Evolutionary conservation across 2,113 vertebrate species (phyloP).

Genomic region (Paedocypris sp.): DNA sequence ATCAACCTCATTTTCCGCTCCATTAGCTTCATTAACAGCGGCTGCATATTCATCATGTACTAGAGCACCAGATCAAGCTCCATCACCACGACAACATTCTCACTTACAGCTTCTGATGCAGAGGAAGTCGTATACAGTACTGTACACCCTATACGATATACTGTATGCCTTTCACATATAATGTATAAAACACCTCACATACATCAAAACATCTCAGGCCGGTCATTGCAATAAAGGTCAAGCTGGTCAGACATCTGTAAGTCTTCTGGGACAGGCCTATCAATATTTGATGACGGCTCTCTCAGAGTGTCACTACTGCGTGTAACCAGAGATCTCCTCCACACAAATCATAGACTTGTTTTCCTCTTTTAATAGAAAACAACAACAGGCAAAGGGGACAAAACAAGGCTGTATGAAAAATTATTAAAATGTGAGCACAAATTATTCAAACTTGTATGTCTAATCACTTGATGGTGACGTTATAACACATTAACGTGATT

Average conservation of each 20-base stretch:
- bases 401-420: not conserved
- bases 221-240: not conserved
- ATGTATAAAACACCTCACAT: too few relatives aligned
- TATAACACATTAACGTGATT: too few relatives aligned
- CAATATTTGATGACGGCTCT: slow-evolving; percentile 6
- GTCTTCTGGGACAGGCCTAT: not conserved
- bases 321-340: not conserved
- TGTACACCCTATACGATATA: too few relatives aligned
- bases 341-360: not conserved
- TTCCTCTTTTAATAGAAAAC: not conserved
- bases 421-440: not conserved
- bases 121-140: too few relatives aligned
- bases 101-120: slow-evolving; percentile 1
- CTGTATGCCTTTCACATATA: too few relatives aligned
- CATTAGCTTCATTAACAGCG: slow-evolving; percentile 14
- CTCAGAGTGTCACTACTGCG: not conserved
- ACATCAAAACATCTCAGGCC: not conserved
- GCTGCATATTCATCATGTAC: slow-evolving; percentile 21
- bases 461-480: too few relatives aligned
- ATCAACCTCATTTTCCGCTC: not conserved
- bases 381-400: not conserved
- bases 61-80: not conserved
- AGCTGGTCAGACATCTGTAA: not conserved
- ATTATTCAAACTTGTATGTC: too few relatives aligned
- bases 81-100: slow-evolving; percentile 3